Conservation (phyloP, 1,140 invertebrate genomes). For the Pachypsylla venusta region DNA sequence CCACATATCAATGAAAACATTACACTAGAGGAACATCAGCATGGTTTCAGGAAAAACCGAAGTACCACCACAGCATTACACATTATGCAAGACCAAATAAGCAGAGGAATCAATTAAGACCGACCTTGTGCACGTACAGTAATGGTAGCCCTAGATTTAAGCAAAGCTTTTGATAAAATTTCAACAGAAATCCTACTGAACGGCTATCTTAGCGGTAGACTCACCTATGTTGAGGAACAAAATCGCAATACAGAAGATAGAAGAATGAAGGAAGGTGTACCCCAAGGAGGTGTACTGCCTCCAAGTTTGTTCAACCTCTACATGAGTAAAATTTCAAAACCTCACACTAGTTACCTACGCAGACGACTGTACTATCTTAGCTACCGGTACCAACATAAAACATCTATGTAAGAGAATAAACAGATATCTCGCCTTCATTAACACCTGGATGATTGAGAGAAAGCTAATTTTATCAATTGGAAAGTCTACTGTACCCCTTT, state of each 20-base stretch:
- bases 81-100: not conserved
- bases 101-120: not conserved
- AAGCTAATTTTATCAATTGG: not conserved
- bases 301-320: not conserved
- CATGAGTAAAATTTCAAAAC: not conserved
- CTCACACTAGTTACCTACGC: not conserved
- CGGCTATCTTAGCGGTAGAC: not conserved
- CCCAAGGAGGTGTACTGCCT: not conserved
- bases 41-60: too few relatives aligned
- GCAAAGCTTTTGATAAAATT: not conserved
- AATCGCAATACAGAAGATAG: not conserved
- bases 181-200: not conserved
- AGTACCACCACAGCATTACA: too few relatives aligned
- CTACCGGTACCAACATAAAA: not conserved
- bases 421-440: not conserved
- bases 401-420: not conserved
- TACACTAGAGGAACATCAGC: not conserved
- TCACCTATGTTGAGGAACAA: not conserved
- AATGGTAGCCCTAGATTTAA: not conserved
- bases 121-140: not conserved
- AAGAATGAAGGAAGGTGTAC: not conserved
- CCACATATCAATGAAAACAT: not conserved
- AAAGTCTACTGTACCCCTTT: too few relatives aligned
- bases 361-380: not conserved
- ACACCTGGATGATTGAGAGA: not conserved